phyloP scores from a whole-genome alignment of 1,140 invertebrate species.

The Caenorhabditis briggsae region DNA sequence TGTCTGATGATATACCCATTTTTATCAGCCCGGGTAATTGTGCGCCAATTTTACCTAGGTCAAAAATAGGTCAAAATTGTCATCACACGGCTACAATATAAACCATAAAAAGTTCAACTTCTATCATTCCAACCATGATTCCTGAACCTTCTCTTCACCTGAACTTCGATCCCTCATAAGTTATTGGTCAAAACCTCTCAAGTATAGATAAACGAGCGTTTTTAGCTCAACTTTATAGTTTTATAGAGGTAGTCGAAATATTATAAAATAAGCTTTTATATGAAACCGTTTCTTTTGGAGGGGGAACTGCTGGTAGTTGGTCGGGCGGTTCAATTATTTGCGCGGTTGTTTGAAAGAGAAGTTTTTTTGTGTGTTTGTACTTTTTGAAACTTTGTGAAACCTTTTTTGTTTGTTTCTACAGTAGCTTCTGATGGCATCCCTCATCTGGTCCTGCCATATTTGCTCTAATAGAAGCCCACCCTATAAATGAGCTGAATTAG shows the following conservation, averaged over 20 bases:
- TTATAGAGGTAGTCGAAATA: neutral
- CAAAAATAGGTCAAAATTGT: too few species aligned
- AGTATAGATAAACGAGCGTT: conserved; percentile 5
- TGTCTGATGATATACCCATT: too few species aligned
- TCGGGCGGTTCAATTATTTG: neutral
- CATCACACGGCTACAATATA: too few species aligned
- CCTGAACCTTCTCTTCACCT: neutral
- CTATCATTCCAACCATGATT: too few species aligned
- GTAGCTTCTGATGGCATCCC: too few species aligned
- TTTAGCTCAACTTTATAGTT: neutral
- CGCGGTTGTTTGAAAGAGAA: neutral
- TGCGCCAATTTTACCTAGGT: too few species aligned
- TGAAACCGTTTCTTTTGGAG: neutral
- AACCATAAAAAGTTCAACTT: too few species aligned
- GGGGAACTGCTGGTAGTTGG: neutral
- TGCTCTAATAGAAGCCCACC: too few species aligned
- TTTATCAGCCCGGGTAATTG: too few species aligned
- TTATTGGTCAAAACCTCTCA: neutral
- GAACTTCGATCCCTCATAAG: neutral
- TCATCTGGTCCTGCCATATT: too few species aligned
- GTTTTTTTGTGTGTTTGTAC: neutral
- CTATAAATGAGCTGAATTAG: too few species aligned
- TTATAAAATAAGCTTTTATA: neutral
- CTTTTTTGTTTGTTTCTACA: neutral
- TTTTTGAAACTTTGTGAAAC: neutral